Evolutionary conservation across 2,888 invertebrate species (phyloP), one percentile per base, ranked within the genome.

Genomic region (Ophion ventricosus): DNA sequence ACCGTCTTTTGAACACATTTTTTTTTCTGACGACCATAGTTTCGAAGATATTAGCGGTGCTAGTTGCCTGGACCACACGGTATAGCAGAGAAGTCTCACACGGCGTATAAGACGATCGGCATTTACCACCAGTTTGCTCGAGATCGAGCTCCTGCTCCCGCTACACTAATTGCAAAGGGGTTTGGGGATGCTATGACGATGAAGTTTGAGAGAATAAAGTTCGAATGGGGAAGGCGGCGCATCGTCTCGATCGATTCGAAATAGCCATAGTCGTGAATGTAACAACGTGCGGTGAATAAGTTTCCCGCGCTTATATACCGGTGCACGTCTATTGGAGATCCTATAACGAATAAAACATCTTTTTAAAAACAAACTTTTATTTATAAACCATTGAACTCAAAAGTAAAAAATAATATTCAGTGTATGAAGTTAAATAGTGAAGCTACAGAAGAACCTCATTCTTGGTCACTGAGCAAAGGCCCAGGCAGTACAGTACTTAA

Each of bases 61-160:
- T n/a, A n/a, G n/a, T n/a, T n/a, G n/a, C n/a, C 35, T 8, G 35
- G 73, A 29, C 70, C 70, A 40, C 56, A 26, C 35, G 63, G 63
- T 57, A 73, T 73, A n/a, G 35, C 61, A 57, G 40, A 54, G 72
- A 61, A 72, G 49, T 20, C 25, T 61, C 49, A 67, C 76, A 73
- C 8, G 66, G 54, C 56, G 77, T 77, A 80, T 77, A 73, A 80
- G 77, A 56, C 59, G 63, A 77, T 20, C 29, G 20, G 66, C 54
- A 66, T 77, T 56, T n/a, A 63, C 54, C 66, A 26, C 59, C 43
- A 73, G 67, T 69, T 80, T n/a, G 61, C 8, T 25, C 43, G 80
- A 43, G 61, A 56, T 77, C 69, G 25, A 80, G 56, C 73, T 73
- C 72, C 73, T 26, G 10, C 73, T 40, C 11, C 67, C n/a, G 40